Evolutionary conservation across 2,888 invertebrate species (phyloP), one percentile per base, ranked within the genome.

Genomic region (Epistrophe eligans): DNA sequence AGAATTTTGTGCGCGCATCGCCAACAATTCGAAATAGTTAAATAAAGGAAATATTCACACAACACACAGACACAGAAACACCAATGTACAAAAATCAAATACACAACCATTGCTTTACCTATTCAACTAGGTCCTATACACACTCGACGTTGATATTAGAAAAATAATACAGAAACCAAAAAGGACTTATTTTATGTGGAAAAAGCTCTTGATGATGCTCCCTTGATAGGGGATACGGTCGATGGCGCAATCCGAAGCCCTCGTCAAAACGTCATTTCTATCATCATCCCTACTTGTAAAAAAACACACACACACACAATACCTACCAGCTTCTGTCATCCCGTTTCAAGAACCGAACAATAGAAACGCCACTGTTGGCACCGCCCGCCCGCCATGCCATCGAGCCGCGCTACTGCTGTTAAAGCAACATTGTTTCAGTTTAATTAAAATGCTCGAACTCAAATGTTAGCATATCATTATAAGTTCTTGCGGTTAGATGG

Each of bases 391-490:
- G 8, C 9, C 24, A 13, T n/a, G n/a, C n/a, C n/a, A n/a, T n/a
- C n/a, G n/a, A n/a, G n/a, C n/a, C n/a, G n/a, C n/a, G n/a, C 32
- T 32, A 15, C 71, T 87, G 13, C 32, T 48, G 48, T 60, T 87
- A 62, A 40, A 76, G 83, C 76, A 79, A 87, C 87, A 83, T 87
- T 87, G 83, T 87, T 87, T 87, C 87, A 87, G 76, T 87, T 83
- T 87, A 87, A 87, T 87, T 87, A 87, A 87, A 87, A 83, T 79
- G 83, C 87, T 87, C 72, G 50, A 67, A 50, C 67, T 67, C 67
- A 72, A 79, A 87, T 87, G 87, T 87, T 87, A 83, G 87, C 87
- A 87, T 87, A 79, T 87, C 87, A 87, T 87, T 87, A 82, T 79
- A 83, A 79, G 74, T 58, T 74, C 71, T 79, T 64, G 73, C 17